These are phyloP conservation scores for Eulemur macaco DNA, from an alignment of 2,113 vertebrate species.

Conservation along the genomic window DNA sequence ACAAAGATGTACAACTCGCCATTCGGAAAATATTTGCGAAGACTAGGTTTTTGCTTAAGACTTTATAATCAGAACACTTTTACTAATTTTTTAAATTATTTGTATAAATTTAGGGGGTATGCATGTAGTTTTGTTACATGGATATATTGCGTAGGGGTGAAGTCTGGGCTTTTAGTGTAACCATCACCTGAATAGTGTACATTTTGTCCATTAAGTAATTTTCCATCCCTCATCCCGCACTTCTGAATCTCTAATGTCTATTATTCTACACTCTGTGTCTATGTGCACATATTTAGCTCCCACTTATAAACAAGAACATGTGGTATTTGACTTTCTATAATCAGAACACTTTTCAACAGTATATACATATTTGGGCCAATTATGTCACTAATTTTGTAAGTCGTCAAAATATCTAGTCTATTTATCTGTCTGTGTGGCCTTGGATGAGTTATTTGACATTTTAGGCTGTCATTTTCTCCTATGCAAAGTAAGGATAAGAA, in stretches of 20 bases:
- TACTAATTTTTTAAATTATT: too few relatives aligned
- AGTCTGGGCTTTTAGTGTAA: too few relatives aligned
- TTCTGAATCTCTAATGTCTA: too few relatives aligned
- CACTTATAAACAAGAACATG: too few relatives aligned
- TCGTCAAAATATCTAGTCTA: neutral
- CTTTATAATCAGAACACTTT: neutral
- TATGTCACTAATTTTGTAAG: neutral
- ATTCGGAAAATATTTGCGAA: slow-evolving; percentile 37
- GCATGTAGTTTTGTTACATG: too few relatives aligned
- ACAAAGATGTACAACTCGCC: slow-evolving; percentile 64
- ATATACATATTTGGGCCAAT: neutral
- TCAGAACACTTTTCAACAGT: neutral
- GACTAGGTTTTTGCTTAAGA: neutral
- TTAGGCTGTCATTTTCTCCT: neutral
- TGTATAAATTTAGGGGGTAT: too few relatives aligned
- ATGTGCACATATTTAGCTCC: too few relatives aligned
- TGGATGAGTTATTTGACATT: neutral
- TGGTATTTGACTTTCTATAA: neutral
- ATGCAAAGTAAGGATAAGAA: neutral
- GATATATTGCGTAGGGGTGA: too few relatives aligned
- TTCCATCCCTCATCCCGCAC: too few relatives aligned
- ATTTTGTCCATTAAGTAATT: too few relatives aligned
- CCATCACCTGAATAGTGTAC: too few relatives aligned
- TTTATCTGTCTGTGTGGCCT: neutral
- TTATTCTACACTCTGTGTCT: too few relatives aligned